Percentiles rank a stretch among this genome's conserved stretches.
These are phyloP conservation scores for Homarus americanus DNA, from an alignment of 1,140 invertebrate genomes.

Conservation along the genomic window DNA sequence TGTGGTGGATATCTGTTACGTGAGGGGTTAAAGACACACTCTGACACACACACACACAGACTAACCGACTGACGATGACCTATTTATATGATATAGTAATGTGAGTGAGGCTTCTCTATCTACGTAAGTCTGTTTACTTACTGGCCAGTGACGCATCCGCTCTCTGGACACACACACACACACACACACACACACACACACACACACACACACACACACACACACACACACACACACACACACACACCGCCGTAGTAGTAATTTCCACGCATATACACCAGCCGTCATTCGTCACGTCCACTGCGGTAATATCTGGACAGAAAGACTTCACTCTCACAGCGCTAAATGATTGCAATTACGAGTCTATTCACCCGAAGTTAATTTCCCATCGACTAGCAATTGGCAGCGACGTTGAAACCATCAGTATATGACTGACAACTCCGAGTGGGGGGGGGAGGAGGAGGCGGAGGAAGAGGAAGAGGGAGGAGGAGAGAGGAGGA, in stretches of 20 bases:
- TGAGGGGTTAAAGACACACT: too few relatives aligned
- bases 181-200: constrained; percentile 1
- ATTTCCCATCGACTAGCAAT: constrained; percentile 67
- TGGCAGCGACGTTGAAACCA: constrained; percentile 59
- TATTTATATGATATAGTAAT: too few relatives aligned
- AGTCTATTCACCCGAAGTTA: constrained; percentile 62
- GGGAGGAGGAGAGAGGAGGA: neutral
- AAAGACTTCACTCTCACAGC: constrained; percentile 64
- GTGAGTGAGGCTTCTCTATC: too few relatives aligned
- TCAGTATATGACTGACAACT: constrained; percentile 60
- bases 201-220: constrained; percentile 36
- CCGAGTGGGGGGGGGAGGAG: neutral
- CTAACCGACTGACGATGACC: too few relatives aligned
- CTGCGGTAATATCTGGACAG: constrained; percentile 9
- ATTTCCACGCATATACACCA: constrained; percentile 19
- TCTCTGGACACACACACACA: neutral
- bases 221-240: constrained; percentile 27
- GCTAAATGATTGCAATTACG: constrained; percentile 70
- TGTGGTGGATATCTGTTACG: too few relatives aligned
- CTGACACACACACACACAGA: too few relatives aligned
- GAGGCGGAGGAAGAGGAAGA: neutral
- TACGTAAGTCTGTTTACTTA: too few relatives aligned
- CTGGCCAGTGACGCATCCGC: too few relatives aligned
- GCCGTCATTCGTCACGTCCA: constrained; percentile 37
- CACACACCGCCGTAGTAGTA: constrained; percentile 18